These are phyloP conservation scores for Uloborus plumipes DNA, from an alignment of 2,888 invertebrate species.

Conservation along the genomic window DNA sequence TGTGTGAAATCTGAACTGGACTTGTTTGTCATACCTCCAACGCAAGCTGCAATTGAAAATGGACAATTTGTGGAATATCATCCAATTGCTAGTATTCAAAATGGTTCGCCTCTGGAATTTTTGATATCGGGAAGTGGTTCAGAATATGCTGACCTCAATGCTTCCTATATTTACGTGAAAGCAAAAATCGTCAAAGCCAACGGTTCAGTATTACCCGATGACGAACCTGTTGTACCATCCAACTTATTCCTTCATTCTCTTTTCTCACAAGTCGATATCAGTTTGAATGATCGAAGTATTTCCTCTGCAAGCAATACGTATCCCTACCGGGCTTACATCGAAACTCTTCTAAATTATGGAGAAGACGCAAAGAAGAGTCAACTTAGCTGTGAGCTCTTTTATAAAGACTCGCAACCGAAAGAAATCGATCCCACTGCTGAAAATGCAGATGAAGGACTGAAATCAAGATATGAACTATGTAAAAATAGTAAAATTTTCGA, in stretches of 20 bases:
- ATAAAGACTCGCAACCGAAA: not conserved
- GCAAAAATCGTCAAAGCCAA: conserved; percentile 1
- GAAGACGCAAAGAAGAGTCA: conserved; percentile 28
- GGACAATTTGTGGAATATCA: conserved; percentile 29
- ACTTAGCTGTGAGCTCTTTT: conserved; percentile 20
- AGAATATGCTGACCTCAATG: not conserved
- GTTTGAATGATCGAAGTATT: conserved; percentile 19
- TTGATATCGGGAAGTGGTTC: not conserved
- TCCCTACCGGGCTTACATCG: conserved; percentile 23
- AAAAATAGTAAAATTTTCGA: conserved; percentile 8
- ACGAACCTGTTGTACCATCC: conserved; percentile 16
- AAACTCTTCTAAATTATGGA: conserved; percentile 34
- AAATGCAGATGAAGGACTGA: conserved; percentile 10
- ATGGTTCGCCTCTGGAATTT: not conserved
- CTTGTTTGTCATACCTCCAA: conserved; percentile 9
- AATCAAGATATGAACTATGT: conserved; percentile 5
- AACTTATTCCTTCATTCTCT: conserved; percentile 33
- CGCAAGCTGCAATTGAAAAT: conserved; percentile 29
- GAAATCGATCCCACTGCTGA: not conserved
- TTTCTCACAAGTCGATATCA: conserved; percentile 26
- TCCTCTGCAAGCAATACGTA: conserved; percentile 23
- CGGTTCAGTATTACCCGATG: not conserved
- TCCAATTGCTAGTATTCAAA: not conserved
- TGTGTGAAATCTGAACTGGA: conserved; percentile 32
- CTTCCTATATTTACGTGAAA: conserved; percentile 6